Base-by-base conservation (phyloP, 2,888 invertebrate genomes). In the Podotricha telesiphe region DNA sequence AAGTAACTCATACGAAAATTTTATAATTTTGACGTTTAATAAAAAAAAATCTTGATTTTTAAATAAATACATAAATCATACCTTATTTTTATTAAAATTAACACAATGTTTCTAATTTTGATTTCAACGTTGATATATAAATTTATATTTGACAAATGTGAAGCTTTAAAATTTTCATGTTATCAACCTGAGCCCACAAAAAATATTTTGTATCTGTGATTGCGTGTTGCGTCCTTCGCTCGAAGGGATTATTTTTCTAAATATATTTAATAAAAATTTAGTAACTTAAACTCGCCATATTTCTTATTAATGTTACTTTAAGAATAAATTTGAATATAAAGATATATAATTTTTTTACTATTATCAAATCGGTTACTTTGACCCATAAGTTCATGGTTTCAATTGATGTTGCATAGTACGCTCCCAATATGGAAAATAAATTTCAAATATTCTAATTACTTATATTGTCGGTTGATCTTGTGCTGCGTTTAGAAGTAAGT, bases 321-420 rank as follows among this genome's bases (percentile, higher is more conserved):
- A 20, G 13, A 65, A 51, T 59, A 56, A 15, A 59, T 55, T 47
- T 61, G 34, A 47, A 68, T 64, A 58, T 67, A 11, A 66, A 61
- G 59, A 64, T 68, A 67, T 47, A 53, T 62, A 61, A 65, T 68
- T 65, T 67, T n/a, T 71, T 70, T 69, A 76, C 71, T 78, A 69
- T 78, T 76, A 77, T 72, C 73, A 77, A 82, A 84, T 83, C 79
- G 80, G 78, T 80, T 79, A 82, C 78, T 82, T 82, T 85, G 87
- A 87, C 86, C 87, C 83, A 77, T 77, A 84, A 84, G 87, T 87
- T 89, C 87, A 87, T 84, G 88, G 88, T 83, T 88, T 84, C 85
- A 82, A 78, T 84, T 83, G 82, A 80, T 82, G 80, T 86, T 83
- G 85, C 85, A 86, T 85, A 82, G 82, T 85, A 84, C 83, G 87